Evolutionary conservation across 2,888 invertebrate genomes (phyloP).

Genomic region (Entomobrya multifasciata): DNA sequence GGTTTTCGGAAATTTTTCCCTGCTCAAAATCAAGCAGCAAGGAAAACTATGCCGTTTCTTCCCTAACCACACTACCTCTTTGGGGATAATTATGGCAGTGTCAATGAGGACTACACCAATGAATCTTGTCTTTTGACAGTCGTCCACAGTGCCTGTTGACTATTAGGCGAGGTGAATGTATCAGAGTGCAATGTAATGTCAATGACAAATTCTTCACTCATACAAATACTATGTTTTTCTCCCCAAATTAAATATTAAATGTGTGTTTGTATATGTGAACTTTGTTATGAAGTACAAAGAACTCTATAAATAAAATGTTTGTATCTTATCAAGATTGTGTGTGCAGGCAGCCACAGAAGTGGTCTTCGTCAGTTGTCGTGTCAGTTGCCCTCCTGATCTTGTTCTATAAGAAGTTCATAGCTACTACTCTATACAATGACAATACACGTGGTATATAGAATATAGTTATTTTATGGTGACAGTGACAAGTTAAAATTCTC

Average conservation of each 20-base stretch:
- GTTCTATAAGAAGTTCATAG: not conserved
- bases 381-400: not conserved
- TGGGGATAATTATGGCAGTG: not conserved
- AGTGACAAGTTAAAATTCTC: slow-evolving; percentile 16
- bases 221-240: not conserved
- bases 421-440: not conserved
- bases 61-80: not conserved
- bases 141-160: not conserved
- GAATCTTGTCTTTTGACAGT: slow-evolving; percentile 7
- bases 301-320: not conserved
- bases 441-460: slow-evolving; percentile 21
- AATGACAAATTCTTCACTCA: not conserved
- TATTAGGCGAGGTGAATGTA: not conserved
- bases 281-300: not conserved
- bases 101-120: slow-evolving; percentile 9
- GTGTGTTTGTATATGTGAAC: not conserved
- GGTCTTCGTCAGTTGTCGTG: not conserved
- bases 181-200: not conserved
- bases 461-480: not conserved
- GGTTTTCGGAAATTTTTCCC: not conserved
- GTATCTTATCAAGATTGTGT: not conserved
- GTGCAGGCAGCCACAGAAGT: not conserved
- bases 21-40: not conserved
- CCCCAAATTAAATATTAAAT: too few species aligned
- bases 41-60: not conserved